Base-by-base conservation (phyloP, 2,888 invertebrate genomes). In the Thalpophila matura region DNA sequence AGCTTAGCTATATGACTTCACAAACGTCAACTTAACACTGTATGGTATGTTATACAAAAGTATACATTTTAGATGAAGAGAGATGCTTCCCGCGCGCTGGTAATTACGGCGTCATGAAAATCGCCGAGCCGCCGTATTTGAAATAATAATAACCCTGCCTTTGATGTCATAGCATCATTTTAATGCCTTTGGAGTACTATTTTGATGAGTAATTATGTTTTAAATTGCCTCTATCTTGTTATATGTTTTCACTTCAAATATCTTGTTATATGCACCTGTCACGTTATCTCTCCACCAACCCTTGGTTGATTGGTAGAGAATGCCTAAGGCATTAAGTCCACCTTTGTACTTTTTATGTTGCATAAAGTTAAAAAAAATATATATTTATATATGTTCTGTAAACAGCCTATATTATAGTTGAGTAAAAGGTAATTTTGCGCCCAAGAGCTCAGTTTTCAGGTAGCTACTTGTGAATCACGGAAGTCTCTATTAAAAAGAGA, bases 141-240 rank as follows among this genome's bases (percentile, higher is more conserved):
- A 65, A 76, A 74, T 68, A 78, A 65, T 70, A 77, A 78, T 72
- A 57, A 62, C 29, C 43, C 31, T 37, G 56, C 69, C 58, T 69
- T 73, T 74, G 66, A 77, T 76, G 74, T 67, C 70, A 60, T 54
- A 49, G 58, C 62, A 26, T 31, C 49, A 57, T 74, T 33, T 69
- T 69, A 62, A 63, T 63, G 38, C 45, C 59, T 74, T 59, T 56
- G 24, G 55, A 49, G 46, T 53, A 68, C 49, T 69, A 69, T 69
- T 73, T 62, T 59, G 66, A 65, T 57, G 65, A 69, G 54, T 56
- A 73, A 78, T 78, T 69, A 78, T 50, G 49, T 73, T 78, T 77
- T 74, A 59, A 68, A 65, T 49, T 66, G 59, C 60, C 51, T 42
- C 63, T 42, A 43, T 67, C 61, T 18, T n/a, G n/a, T n/a, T n/a